Evolutionary conservation across 2,888 invertebrate species (phyloP).

Genomic region (Cerceris ruficornis): DNA sequence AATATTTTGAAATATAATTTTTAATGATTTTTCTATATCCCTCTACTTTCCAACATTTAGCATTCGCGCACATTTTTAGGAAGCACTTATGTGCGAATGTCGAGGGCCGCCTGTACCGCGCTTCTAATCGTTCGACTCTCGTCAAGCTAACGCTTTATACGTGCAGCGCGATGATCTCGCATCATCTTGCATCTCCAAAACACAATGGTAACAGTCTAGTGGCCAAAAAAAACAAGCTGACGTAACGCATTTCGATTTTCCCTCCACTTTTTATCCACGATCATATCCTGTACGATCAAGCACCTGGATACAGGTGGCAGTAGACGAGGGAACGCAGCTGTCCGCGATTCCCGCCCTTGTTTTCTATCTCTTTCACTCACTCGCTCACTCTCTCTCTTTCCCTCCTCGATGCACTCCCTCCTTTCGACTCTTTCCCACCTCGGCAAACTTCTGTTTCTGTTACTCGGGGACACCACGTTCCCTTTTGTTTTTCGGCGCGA

Average conservation of each 20-base stretch:
- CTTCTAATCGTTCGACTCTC: no score
- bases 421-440: not conserved
- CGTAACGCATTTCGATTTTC: slow-evolving; percentile 20
- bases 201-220: no score
- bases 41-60: no score
- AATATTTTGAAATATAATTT: no score
- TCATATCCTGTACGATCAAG: slow-evolving; percentile 40
- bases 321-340: slow-evolving; percentile 72
- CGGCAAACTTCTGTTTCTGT: slow-evolving; percentile 40
- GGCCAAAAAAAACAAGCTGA: no score
- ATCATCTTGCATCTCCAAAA: no score
- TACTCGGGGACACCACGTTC: slow-evolving; percentile 11
- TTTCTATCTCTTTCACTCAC: not conserved
- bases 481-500: slow-evolving; percentile 52
- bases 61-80: no score
- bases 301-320: slow-evolving; percentile 78
- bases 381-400: not conserved
- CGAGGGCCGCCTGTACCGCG: no score
- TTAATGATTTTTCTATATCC: no score
- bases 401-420: slow-evolving; percentile 2
- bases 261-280: slow-evolving; percentile 16
- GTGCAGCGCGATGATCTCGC: no score
- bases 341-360: slow-evolving; percentile 55
- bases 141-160: no score
- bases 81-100: no score